Base-by-base conservation (phyloP, 2,888 invertebrate genomes). In the Aethes cnicana region DNA sequence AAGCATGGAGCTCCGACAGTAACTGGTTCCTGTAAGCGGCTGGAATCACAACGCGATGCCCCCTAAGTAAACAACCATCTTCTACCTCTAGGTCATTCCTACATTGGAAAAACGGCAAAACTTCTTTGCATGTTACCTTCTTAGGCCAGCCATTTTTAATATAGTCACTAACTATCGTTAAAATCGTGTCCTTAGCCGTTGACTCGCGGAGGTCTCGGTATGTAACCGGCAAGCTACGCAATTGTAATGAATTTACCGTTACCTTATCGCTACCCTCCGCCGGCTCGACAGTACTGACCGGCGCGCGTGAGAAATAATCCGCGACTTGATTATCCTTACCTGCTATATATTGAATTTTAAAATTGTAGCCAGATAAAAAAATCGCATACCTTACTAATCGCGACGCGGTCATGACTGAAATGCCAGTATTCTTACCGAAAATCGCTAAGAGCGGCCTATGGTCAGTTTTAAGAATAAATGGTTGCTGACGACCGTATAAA, bases 381-480 rank as follows among this genome's bases (percentile, higher is more conserved):
- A 44, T 37, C 3, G 36, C 43, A 17, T 44, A 44, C n/a, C 49
- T 26, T 3, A 49, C 35, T 14, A 54, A 33, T 4, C 54, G 49
- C 4, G 37, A 32, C n/a, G 49, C 54, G 2, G 49, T 18, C 23
- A 36, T 46, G 4, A 50, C 35, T 4, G 48, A 33, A 4, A 53
- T 37, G 0, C 47, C 47, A n/a, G 21, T 47, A n/a, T 46, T 49
- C 2, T 30, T 42, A 1, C 49, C 44, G n/a, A 54, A 54, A 18
- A 54, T 54, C 1, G 53, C 26, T n/a, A 47, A 11, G 7, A 53
- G 25, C 9, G 53, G 53, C 11, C 37, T 36, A 12, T 53, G 47
- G 14, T 42, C 53, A 2, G 53, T 47, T 42, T 53, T 41, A n/a
- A 54, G 33, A 9, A 48, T 48, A 26, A 48, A 54, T 7, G 44